These are phyloP conservation scores for Ophioninae sp. DNA, from an alignment of 2,888 invertebrate species.

Conservation along the genomic window DNA sequence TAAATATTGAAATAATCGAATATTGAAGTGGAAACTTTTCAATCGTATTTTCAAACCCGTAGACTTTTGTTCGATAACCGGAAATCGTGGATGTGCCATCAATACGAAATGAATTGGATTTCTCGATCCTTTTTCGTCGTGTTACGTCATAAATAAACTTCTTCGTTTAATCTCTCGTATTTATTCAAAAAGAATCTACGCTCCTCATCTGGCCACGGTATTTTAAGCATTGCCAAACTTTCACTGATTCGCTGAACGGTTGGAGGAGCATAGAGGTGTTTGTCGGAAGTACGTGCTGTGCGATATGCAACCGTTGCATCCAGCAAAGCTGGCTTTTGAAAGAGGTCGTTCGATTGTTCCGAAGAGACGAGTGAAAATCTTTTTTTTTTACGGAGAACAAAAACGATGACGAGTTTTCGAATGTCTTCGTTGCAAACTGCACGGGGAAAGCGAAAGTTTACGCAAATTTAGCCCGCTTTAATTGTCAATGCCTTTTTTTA, in stretches of 20 bases:
- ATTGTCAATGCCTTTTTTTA: not conserved
- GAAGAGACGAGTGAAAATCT: conserved; percentile 30
- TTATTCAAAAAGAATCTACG: not conserved
- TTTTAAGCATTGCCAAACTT: conserved; percentile 41
- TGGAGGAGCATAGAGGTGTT: conserved; percentile 46
- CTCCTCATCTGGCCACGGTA: conserved; percentile 6
- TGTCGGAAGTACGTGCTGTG: conserved; percentile 53
- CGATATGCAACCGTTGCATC: conserved; percentile 48
- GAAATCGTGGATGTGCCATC: not conserved
- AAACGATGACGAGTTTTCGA: conserved; percentile 36
- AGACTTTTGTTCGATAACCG: conserved; percentile 1
- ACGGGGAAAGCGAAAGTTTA: conserved; percentile 29
- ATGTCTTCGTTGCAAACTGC: conserved; percentile 28
- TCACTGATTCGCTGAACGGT: conserved; percentile 52
- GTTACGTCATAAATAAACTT: not conserved
- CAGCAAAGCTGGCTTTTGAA: conserved; percentile 41
- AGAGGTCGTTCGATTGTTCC: conserved; percentile 40
- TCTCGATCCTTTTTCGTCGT: not conserved
- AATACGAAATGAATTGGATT: not conserved
- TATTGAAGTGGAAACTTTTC: too few species aligned
- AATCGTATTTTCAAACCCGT: not conserved
- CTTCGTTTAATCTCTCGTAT: not conserved
- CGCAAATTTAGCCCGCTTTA: conserved; percentile 15
- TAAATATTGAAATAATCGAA: too few species aligned
- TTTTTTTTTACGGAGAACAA: conserved; percentile 5